Conservation (phyloP, 2,113 vertebrate species). For the Megaptera novaeangliae region DNA sequence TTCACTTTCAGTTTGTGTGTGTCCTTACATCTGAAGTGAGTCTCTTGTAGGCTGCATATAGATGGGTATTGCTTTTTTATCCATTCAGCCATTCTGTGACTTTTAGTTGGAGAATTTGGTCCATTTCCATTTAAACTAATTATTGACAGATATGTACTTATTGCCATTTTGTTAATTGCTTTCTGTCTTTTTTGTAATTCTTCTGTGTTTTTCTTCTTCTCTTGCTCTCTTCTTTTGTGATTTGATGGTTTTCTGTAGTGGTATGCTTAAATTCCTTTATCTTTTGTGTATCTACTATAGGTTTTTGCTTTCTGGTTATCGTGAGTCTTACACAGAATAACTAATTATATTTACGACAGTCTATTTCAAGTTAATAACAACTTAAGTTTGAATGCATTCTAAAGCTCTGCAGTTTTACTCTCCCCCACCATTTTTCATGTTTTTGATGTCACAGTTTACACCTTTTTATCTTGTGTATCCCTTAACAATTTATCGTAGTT, state of each 20-base stretch:
- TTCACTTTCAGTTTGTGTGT: background rate
- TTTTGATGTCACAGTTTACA: background rate
- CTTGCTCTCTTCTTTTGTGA: background rate
- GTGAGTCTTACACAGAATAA: background rate
- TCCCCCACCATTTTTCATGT: background rate
- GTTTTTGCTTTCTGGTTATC: background rate
- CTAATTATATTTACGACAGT: background rate
- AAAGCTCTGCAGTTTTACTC: background rate
- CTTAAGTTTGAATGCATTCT: background rate
- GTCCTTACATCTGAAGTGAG: background rate
- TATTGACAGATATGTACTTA: background rate
- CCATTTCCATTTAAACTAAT: background rate
- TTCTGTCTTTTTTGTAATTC: background rate
- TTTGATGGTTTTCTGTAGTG: background rate
- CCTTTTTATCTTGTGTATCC: background rate
- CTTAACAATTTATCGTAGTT: background rate
- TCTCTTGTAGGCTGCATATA: background rate
- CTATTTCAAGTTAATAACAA: background rate
- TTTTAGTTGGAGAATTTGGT: background rate
- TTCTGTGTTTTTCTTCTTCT: background rate
- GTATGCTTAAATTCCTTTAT: background rate
- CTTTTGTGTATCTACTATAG: background rate
- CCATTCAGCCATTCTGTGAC: background rate
- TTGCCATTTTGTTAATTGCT: background rate
- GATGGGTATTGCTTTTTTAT: background rate